Evolutionary conservation across 2,888 invertebrate species (phyloP).

Genomic region (Didymodactylos carnosus): DNA sequence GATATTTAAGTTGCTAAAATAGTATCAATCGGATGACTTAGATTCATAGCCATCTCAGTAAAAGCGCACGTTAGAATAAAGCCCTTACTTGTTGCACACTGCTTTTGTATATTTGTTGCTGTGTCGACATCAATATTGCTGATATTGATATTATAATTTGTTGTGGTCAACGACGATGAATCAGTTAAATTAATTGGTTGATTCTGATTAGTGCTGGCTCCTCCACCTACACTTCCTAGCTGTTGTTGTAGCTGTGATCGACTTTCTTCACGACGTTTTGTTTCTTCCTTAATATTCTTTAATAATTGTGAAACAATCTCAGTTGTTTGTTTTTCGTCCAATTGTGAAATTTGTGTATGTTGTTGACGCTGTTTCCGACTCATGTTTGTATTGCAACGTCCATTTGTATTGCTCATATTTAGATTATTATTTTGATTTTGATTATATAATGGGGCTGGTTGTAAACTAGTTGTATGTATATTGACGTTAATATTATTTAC

Average conservation of each 20-base stretch:
- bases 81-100: not conserved
- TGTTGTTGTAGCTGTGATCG: not conserved
- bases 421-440: not conserved
- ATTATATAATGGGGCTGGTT: not conserved
- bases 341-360: not conserved
- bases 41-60: no score
- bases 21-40: no score
- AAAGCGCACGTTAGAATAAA: no score
- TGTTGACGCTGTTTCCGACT: no score
- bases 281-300: not conserved
- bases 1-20: no score
- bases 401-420: not conserved
- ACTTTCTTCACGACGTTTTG: not conserved
- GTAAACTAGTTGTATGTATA: not conserved
- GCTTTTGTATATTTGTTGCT: not conserved
- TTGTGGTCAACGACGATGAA: no score
- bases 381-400: no score
- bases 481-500: not conserved
- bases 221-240: no score
- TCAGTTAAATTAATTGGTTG: no score
- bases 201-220: not conserved
- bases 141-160: not conserved
- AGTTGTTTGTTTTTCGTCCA: not conserved
- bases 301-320: not conserved
- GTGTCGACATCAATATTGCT: not conserved